Evolutionary conservation across 2,888 invertebrate species (phyloP).

Genomic region (Campoletis raptor): DNA sequence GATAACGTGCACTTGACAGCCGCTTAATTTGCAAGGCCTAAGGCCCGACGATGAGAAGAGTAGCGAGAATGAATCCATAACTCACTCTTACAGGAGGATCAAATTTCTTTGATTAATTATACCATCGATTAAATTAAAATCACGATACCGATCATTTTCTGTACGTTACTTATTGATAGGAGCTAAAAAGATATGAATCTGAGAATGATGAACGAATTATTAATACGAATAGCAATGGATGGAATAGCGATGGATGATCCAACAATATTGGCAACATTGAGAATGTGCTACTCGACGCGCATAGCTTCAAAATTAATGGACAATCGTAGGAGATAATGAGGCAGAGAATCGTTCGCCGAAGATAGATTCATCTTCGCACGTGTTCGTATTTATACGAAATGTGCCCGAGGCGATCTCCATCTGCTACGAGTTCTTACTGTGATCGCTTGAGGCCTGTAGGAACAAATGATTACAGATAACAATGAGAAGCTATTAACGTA

Average conservation of each 20-base stretch:
- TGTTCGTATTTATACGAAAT: slow-evolving; percentile 12
- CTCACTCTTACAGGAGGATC: background rate
- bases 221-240: background rate
- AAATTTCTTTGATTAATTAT: background rate
- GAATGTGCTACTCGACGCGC: background rate
- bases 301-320: slow-evolving; percentile 31
- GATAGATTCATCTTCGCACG: slow-evolving; percentile 20
- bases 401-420: slow-evolving; percentile 44
- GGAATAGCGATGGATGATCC: slow-evolving; percentile 9
- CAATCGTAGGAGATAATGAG: slow-evolving; percentile 45
- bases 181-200: no score
- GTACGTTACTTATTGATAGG: background rate
- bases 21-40: background rate
- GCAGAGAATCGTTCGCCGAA: slow-evolving; percentile 15
- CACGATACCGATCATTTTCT: background rate
- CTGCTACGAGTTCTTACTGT: background rate
- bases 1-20: background rate
- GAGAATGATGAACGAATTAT: slow-evolving; percentile 4
- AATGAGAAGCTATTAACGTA: slow-evolving; percentile 65
- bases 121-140: slow-evolving; percentile 4
- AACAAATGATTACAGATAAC: slow-evolving; percentile 65
- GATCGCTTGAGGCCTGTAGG: slow-evolving; percentile 47
- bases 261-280: slow-evolving; percentile 3
- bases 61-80: background rate
- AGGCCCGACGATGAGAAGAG: background rate